A percentile compares a stretch with the other conserved stretches of the same genome.
Conservation (phyloP, 2,888 invertebrate species). For the Stenchaetothrips biformis region DNA sequence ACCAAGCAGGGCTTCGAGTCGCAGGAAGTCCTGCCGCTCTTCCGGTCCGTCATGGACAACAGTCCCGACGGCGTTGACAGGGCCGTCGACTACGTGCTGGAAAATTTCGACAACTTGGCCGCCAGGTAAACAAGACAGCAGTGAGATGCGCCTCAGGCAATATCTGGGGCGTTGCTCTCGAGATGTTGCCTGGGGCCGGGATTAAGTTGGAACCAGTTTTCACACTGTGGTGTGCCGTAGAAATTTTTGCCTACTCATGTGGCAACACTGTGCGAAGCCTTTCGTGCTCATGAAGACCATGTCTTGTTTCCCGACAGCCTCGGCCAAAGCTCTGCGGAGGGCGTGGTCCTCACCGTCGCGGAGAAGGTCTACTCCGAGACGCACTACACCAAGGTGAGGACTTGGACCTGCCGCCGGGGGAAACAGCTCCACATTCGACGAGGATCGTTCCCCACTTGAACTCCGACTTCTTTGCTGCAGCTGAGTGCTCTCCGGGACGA, state of each 20-base stretch:
- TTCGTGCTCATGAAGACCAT: background rate
- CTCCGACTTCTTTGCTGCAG: background rate
- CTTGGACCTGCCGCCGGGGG: background rate
- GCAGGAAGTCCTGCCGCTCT: background rate
- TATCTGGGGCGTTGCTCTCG: no score
- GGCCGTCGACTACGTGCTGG: background rate
- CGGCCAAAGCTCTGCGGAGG: conserved; percentile 1
- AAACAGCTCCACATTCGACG: background rate
- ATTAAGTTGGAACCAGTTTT: no score
- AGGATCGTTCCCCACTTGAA: background rate
- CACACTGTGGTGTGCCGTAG: no score
- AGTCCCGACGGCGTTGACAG: background rate
- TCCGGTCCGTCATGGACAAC: background rate
- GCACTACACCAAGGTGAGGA: background rate
- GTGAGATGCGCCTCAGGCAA: no score
- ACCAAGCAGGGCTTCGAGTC: conserved; percentile 14
- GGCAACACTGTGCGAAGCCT: background rate
- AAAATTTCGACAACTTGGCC: background rate
- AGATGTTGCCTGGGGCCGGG: no score
- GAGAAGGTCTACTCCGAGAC: background rate
- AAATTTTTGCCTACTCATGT: background rate
- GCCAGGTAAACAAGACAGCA: background rate
- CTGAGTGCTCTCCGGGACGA: background rate
- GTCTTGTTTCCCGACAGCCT: background rate
- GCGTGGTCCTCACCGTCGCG: background rate